Evolutionary conservation across 2,797 vertebrate genomes (phyloP).

Genomic region (Darevskia nairensis): DNA sequence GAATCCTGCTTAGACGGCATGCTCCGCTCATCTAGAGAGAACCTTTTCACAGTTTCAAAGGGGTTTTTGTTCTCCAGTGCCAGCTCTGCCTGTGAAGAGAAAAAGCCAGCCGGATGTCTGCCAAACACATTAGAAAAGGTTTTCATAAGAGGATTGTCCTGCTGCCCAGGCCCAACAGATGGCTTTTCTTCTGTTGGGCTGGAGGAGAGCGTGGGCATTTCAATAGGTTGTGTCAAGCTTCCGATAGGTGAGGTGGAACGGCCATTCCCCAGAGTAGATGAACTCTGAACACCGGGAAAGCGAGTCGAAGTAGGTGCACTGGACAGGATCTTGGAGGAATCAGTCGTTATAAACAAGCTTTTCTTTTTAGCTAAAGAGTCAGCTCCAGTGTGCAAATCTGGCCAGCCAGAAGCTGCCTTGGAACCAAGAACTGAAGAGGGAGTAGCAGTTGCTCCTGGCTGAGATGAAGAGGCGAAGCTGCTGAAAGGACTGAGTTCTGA

Average conservation of each 20-base stretch:
- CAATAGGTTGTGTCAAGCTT: conserved; percentile 82
- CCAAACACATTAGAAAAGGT: conserved; percentile 83
- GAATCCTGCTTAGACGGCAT: conserved; percentile 92
- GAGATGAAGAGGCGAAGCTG: conserved; percentile 81
- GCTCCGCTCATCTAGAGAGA: conserved; percentile 91
- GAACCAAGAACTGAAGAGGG: conserved; percentile 71
- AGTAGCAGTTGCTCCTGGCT: conserved; percentile 69
- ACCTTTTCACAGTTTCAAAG: conserved; percentile 94
- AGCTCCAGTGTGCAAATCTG: conserved; percentile 77
- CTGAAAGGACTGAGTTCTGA: conserved; percentile 88
- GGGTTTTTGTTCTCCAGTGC: conserved; percentile 82
- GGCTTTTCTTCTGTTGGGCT: conserved; percentile 86
- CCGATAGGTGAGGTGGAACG: conserved; percentile 80
- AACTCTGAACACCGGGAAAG: conserved; percentile 78
- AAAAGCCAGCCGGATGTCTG: conserved; percentile 82
- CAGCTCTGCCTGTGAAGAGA: conserved; percentile 79
- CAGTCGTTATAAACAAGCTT: conserved; percentile 92
- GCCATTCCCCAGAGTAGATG: conserved; percentile 80
- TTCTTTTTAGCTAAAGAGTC: conserved; percentile 86
- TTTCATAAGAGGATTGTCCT: conserved; percentile 82
- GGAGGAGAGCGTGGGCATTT: conserved; percentile 86
- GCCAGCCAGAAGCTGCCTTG: conserved; percentile 77
- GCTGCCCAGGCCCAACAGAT: conserved; percentile 77
- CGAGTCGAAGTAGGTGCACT: conserved; percentile 82
- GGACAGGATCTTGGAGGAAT: conserved; percentile 90